phyloP scores from a whole-genome alignment of 2,113 vertebrate species.

The Plecotus auritus region DNA sequence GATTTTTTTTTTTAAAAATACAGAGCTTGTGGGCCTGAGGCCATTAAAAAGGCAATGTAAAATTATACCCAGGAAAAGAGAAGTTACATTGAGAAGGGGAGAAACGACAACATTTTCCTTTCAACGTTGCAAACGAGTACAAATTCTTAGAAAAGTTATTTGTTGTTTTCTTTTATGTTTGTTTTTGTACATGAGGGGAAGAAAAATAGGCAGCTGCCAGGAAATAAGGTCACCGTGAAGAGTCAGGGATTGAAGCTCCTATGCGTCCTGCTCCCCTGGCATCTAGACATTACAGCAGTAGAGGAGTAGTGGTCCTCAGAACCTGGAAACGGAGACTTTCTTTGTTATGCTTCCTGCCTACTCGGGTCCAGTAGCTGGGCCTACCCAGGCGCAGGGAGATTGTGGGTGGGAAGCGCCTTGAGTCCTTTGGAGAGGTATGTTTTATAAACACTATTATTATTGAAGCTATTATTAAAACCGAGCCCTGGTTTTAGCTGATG shows the following conservation, averaged over 20 bases:
- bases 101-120: not conserved
- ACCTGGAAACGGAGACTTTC: not conserved
- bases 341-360: not conserved
- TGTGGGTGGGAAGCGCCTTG: slow-evolving; percentile 33
- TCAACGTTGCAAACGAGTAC: not conserved
- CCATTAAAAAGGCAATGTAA: not conserved
- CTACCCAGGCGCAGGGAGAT: not conserved
- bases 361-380: not conserved
- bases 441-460: slow-evolving; percentile 60
- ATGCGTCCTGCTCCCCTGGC: not conserved
- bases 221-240: not conserved
- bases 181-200: not conserved
- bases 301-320: not conserved
- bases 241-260: not conserved
- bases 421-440: slow-evolving; percentile 13
- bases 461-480: slow-evolving; percentile 53
- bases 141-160: not conserved
- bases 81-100: not conserved
- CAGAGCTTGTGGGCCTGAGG: not conserved
- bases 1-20: not conserved
- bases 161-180: not conserved
- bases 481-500: slow-evolving; percentile 31
- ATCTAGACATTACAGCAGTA: not conserved
- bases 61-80: not conserved
- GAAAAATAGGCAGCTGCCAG: not conserved